Percentiles rank a stretch among this genome's conserved stretches.
Evolutionary conservation across 1,140 invertebrate genomes (phyloP).

Genomic region (Drosophila paulistorum): DNA sequence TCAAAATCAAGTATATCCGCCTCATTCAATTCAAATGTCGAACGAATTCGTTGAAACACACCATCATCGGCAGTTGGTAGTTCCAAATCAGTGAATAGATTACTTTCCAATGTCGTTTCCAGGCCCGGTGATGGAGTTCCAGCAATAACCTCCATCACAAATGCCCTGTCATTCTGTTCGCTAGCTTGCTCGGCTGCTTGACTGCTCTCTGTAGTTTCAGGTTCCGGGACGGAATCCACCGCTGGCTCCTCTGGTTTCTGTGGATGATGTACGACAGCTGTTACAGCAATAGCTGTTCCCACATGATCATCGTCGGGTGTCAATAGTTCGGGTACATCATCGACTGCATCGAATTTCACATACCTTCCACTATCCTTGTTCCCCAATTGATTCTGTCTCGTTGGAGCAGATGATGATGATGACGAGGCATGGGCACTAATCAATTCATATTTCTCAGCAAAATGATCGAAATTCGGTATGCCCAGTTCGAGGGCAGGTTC

Average conservation of each 20-base stretch:
- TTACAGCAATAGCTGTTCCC: conserved; percentile 58
- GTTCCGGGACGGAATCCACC: background rate
- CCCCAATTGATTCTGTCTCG: background rate
- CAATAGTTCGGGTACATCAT: conserved; percentile 64
- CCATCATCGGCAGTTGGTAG: conserved; percentile 44
- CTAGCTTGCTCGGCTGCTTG: background rate
- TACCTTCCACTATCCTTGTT: conserved; percentile 52
- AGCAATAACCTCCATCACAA: conserved; percentile 63
- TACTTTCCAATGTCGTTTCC: background rate
- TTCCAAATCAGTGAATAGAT: conserved; percentile 51
- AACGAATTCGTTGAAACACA: conserved; percentile 62
- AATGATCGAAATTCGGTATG: conserved; percentile 71
- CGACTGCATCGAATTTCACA: conserved; percentile 62
- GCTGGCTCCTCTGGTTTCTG: conserved; percentile 1
- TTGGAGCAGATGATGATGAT: background rate
- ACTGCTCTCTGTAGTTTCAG: background rate
- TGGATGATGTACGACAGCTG: conserved; percentile 50
- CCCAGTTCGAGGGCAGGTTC: conserved; percentile 40
- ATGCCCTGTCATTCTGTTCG: conserved; percentile 48
- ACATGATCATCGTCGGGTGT: conserved; percentile 57
- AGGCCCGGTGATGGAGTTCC: conserved; percentile 46
- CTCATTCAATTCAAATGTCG: conserved; percentile 68
- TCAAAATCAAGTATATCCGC: conserved; percentile 68
- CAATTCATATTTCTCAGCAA: conserved; percentile 68
- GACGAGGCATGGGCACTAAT: conserved; percentile 42